phyloP scores from a whole-genome alignment of 2,888 invertebrate species.

The Drosophila putrida region DNA sequence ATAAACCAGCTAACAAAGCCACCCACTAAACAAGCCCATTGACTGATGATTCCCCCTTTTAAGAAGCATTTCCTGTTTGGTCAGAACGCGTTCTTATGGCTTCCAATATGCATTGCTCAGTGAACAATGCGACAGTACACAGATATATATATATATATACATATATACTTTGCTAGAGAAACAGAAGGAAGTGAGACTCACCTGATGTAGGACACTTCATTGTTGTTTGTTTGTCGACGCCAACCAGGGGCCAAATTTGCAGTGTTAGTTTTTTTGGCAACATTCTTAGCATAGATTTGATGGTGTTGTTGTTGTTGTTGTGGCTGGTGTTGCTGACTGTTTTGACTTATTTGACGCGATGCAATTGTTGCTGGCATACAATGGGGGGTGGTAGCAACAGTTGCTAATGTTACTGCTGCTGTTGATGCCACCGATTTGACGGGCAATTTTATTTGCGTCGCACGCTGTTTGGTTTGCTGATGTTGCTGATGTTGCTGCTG shows the following conservation, averaged over 20 bases:
- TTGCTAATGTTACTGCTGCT: constrained; percentile 18
- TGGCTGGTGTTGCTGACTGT: constrained; percentile 63
- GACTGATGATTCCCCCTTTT: constrained; percentile 8
- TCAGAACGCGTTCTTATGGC: constrained; percentile 71
- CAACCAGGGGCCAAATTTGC: constrained; percentile 91
- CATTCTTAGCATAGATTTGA: constrained; percentile 68
- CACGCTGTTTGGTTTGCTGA: constrained; percentile 62
- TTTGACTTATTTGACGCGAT: constrained; percentile 74
- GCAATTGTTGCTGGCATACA: constrained; percentile 72
- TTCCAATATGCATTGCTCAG: constrained; percentile 60
- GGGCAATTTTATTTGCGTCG: constrained; percentile 67
- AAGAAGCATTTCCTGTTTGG: constrained; percentile 68
- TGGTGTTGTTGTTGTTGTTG: constrained; percentile 63
- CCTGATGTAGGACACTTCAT: constrained; percentile 92
- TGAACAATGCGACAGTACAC: constrained; percentile 56
- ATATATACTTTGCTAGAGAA: too few species aligned
- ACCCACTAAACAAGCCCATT: constrained; percentile 28
- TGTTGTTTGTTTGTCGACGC: constrained; percentile 90
- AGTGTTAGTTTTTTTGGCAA: constrained; percentile 74
- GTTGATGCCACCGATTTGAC: constrained; percentile 49
- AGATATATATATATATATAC: too few species aligned
- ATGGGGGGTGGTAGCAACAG: constrained; percentile 51
- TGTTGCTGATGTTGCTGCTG: constrained; percentile 65
- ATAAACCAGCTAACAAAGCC: not conserved
- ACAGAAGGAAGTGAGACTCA: constrained; percentile 83